Percentiles rank a stretch among this genome's conserved stretches.
Conservation (phyloP, 2,113 vertebrate genomes). For the Eudyptes chrysolophus region DNA sequence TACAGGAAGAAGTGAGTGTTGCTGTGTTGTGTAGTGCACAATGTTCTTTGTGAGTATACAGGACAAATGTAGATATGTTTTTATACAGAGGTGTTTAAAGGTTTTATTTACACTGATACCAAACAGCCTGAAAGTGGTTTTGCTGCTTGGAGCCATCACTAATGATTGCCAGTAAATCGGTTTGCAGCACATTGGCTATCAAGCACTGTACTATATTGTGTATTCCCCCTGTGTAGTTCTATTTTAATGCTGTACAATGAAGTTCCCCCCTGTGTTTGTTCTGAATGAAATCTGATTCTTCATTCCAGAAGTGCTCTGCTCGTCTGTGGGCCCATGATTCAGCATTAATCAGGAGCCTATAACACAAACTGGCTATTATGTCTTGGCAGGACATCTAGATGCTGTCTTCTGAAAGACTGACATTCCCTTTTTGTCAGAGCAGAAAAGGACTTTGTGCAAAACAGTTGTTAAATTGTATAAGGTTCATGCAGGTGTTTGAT, state of each 20-base stretch:
- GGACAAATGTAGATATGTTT: background rate
- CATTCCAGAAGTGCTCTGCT: background rate
- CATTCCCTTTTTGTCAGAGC: background rate
- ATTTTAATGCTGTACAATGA: background rate
- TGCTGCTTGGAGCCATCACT: background rate
- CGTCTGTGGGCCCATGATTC: background rate
- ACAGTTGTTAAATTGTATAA: background rate
- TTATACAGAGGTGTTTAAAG: background rate
- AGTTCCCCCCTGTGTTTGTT: background rate
- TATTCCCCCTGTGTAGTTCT: background rate
- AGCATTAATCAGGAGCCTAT: background rate
- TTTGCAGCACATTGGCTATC: accelerated
- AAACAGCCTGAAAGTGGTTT: background rate
- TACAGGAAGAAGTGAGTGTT: too few species aligned
- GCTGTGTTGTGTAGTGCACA: too few species aligned
- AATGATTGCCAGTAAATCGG: background rate
- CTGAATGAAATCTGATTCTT: background rate
- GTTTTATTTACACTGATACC: background rate
- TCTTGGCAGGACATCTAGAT: background rate
- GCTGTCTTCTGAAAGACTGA: background rate
- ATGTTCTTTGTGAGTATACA: background rate
- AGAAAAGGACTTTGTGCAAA: background rate
- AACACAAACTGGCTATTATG: background rate
- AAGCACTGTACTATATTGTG: background rate
- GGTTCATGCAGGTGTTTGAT: background rate